phyloP scores from a whole-genome alignment of 1,140 invertebrate genomes.

The Drosophila bipectinata region DNA sequence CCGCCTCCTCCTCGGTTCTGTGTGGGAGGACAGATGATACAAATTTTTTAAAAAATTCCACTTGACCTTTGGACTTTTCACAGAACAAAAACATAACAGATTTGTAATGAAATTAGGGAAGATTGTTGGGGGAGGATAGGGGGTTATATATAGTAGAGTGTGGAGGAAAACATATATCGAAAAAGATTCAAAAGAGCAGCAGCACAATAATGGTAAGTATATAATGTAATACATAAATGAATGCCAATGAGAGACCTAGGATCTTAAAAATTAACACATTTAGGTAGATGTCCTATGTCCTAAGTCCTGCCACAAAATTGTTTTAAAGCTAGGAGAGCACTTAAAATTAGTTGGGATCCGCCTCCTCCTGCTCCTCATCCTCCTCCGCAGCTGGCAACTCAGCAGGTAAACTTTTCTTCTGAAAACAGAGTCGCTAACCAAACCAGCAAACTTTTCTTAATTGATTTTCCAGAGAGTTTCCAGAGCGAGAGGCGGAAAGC shows the following conservation, averaged over 20 bases:
- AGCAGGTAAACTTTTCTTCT: constrained; percentile 49
- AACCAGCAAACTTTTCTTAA: constrained; percentile 60
- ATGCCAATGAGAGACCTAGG: constrained; percentile 75
- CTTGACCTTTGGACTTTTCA: not conserved
- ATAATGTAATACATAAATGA: constrained; percentile 49
- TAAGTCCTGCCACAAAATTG: constrained; percentile 56
- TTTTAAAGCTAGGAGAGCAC: constrained; percentile 69
- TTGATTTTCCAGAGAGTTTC: constrained; percentile 16
- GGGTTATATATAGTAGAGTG: no score
- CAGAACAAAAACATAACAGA: not conserved
- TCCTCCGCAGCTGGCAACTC: constrained; percentile 28
- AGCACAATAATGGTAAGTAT: constrained; percentile 27
- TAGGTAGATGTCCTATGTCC: not conserved
- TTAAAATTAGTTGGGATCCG: constrained; percentile 32
- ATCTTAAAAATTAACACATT: constrained; percentile 59
- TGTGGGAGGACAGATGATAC: constrained; percentile 75
- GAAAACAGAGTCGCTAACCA: constrained; percentile 35
- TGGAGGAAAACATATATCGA: constrained; percentile 34
- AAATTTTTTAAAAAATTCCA: constrained; percentile 1
- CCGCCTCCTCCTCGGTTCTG: constrained; percentile 86
- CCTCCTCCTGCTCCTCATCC: no score
- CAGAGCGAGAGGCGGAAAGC: constrained; percentile 37
- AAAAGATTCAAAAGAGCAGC: constrained; percentile 42
- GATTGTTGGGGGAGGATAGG: not conserved
- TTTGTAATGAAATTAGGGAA: constrained; percentile 30